Conservation (phyloP, 2,888 invertebrate species). For the Synergus gifuensis region DNA sequence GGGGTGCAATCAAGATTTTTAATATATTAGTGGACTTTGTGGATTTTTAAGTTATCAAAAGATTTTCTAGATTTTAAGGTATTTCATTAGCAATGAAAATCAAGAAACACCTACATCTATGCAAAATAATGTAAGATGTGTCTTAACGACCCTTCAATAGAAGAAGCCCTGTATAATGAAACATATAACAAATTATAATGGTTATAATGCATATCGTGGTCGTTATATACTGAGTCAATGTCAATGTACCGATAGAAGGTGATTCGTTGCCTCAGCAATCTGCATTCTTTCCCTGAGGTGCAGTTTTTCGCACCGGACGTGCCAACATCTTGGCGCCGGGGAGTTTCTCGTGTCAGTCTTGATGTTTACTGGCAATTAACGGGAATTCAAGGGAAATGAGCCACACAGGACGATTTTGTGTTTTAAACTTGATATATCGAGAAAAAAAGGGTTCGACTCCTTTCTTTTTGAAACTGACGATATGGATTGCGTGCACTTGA, state of each 20-base stretch:
- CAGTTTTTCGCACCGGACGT: slow-evolving; percentile 34
- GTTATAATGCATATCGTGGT: not conserved
- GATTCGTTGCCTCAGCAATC: slow-evolving; percentile 39
- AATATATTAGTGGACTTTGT: too few species aligned
- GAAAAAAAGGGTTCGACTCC: not conserved
- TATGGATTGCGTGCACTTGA: not conserved
- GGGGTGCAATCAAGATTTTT: too few species aligned
- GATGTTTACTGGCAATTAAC: slow-evolving; percentile 33
- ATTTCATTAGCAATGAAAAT: too few species aligned
- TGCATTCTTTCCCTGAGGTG: slow-evolving; percentile 37
- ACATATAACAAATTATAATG: slow-evolving; percentile 14
- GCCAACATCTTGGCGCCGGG: slow-evolving; percentile 36
- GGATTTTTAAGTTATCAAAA: too few species aligned
- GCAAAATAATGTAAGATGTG: too few species aligned
- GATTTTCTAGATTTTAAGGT: too few species aligned
- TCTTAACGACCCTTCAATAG: not conserved
- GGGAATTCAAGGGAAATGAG: slow-evolving; percentile 12
- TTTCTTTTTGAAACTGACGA: slow-evolving; percentile 12
- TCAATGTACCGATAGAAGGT: slow-evolving; percentile 36
- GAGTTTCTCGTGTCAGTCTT: slow-evolving; percentile 11
- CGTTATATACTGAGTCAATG: slow-evolving; percentile 24
- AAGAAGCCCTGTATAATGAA: not conserved
- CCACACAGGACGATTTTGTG: not conserved
- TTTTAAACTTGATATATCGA: not conserved
- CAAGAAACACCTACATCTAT: too few species aligned